Evolutionary conservation across 2,888 invertebrate species (phyloP).

Genomic region (Drosophila colorata): DNA sequence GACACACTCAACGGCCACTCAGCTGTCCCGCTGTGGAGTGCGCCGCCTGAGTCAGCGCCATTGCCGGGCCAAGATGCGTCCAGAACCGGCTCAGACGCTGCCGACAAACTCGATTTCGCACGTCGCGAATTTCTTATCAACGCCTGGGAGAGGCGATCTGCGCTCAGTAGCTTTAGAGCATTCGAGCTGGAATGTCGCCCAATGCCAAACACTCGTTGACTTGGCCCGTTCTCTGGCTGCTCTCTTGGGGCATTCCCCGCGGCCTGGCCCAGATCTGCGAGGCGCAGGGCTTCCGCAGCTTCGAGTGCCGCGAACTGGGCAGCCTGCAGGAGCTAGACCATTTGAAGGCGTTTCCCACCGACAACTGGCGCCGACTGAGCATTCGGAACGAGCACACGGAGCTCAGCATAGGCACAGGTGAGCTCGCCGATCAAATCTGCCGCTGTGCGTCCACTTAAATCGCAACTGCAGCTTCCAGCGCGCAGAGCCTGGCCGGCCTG

Average conservation of each 20-base stretch:
- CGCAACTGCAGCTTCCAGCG: conserved; percentile 30
- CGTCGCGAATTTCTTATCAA: conserved; percentile 43
- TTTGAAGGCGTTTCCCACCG: conserved; percentile 14
- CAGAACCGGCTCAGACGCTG: conserved; percentile 50
- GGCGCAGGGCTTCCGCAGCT: conserved; percentile 35
- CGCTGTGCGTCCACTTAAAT: not conserved
- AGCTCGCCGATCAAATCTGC: not conserved
- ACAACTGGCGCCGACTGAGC: conserved; percentile 53
- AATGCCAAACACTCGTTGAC: conserved; percentile 12
- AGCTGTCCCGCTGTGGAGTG: conserved; percentile 34
- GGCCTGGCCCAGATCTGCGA: conserved; percentile 37
- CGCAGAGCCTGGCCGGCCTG: conserved; percentile 37
- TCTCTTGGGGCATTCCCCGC: conserved; percentile 14
- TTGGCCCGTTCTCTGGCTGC: conserved; percentile 36
- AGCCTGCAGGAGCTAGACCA: conserved; percentile 52
- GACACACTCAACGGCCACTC: conserved; percentile 27
- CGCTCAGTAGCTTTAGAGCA: conserved; percentile 47
- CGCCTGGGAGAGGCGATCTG: not conserved
- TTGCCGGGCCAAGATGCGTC: not conserved
- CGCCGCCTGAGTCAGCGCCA: conserved; percentile 19
- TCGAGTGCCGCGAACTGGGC: conserved; percentile 60
- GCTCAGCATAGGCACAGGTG: conserved; percentile 46
- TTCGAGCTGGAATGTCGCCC: conserved; percentile 56
- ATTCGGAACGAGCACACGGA: conserved; percentile 55
- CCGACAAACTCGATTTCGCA: conserved; percentile 49